Percentiles rank a stretch among this genome's conserved stretches.
phyloP scores from a whole-genome alignment of 2,797 vertebrate genomes.

The Lithobates sylvaticus region DNA sequence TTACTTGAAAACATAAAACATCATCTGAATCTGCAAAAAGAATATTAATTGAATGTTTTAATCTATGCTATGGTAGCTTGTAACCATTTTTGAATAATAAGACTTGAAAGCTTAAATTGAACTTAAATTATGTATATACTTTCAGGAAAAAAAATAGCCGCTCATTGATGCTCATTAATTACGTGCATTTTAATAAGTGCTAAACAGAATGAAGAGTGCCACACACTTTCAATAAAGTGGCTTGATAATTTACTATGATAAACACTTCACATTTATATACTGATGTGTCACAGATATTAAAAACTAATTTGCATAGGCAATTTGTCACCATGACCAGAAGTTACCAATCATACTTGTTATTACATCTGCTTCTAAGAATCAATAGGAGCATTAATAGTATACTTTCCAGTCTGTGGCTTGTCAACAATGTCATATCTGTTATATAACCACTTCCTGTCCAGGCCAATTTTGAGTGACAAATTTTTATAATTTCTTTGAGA shows the following conservation, averaged over 20 bases:
- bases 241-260: background rate
- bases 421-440: too few relatives aligned
- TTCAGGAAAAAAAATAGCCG: background rate
- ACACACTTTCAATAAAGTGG: background rate
- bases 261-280: background rate
- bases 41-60: too few relatives aligned
- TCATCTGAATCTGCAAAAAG: too few relatives aligned
- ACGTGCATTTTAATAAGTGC: background rate
- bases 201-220: background rate
- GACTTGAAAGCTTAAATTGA: background rate
- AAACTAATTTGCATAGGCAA: background rate
- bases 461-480: too few relatives aligned
- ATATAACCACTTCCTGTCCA: too few relatives aligned
- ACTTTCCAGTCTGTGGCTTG: background rate
- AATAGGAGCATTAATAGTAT: background rate
- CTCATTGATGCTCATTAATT: background rate
- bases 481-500: too few relatives aligned
- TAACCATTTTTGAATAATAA: constrained; percentile 2
- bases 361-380: background rate
- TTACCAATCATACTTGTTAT: background rate
- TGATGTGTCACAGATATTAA: background rate
- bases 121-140: background rate
- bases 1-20: too few relatives aligned
- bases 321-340: background rate
- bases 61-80: too few relatives aligned